These are phyloP conservation scores for Crenuchus spilurus DNA, from an alignment of 2,797 vertebrate species.

Conservation along the genomic window DNA sequence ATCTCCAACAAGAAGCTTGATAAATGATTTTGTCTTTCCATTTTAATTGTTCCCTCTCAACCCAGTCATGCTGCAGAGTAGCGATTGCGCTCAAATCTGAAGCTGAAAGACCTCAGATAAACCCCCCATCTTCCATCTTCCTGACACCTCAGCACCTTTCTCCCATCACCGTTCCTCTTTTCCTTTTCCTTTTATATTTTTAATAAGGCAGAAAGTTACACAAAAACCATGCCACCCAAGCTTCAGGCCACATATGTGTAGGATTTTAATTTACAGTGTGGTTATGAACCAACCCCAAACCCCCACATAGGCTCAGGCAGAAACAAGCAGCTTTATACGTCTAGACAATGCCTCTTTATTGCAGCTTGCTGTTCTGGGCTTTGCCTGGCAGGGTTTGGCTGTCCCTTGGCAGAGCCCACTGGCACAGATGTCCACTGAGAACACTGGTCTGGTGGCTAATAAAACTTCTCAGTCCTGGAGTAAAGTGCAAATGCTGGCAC, in stretches of 20 bases:
- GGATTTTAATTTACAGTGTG: constrained; percentile 54
- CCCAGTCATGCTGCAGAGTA: not conserved
- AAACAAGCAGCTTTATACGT: constrained; percentile 62
- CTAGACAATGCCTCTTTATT: constrained; percentile 62
- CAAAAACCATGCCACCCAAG: constrained; percentile 43
- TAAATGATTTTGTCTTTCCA: constrained; percentile 44
- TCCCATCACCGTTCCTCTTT: constrained; percentile 5
- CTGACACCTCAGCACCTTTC: constrained; percentile 44
- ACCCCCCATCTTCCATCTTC: constrained; percentile 5
- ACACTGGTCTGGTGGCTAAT: constrained; percentile 28
- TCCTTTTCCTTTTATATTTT: constrained; percentile 43
- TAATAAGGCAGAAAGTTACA: constrained; percentile 39
- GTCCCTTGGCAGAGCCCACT: constrained; percentile 62
- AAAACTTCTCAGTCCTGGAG: constrained; percentile 12
- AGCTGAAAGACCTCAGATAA: constrained; percentile 38
- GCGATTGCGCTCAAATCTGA: constrained; percentile 33
- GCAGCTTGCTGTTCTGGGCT: constrained; percentile 56
- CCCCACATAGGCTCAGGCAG: constrained; percentile 35
- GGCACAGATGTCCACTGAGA: constrained; percentile 52
- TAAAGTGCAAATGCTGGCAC: constrained; percentile 50
- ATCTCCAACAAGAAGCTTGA: constrained; percentile 36
- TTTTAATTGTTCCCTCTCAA: constrained; percentile 42
- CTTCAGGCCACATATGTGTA: constrained; percentile 50
- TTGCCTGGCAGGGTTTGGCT: constrained; percentile 54
- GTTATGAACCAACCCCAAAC: constrained; percentile 53